Evolutionary conservation across 2,888 invertebrate species (phyloP).

Genomic region (Drosophila anomelani): DNA sequence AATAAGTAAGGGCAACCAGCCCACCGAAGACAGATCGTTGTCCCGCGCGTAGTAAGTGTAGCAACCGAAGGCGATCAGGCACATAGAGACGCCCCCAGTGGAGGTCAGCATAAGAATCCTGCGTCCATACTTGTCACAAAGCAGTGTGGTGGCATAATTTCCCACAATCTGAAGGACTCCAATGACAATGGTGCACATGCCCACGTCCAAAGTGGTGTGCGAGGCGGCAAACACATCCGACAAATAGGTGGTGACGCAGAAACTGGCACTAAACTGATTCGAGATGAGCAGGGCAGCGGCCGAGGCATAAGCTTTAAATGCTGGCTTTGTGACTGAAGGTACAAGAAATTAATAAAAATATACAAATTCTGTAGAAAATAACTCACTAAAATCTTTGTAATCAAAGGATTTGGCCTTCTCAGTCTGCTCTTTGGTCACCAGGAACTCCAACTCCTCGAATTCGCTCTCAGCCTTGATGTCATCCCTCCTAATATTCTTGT

Average conservation of each 20-base stretch:
- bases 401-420: slow-evolving; percentile 38
- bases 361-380: accelerated
- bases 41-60: slow-evolving; percentile 56
- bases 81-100: slow-evolving; percentile 60
- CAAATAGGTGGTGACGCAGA: slow-evolving; percentile 74
- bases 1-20: slow-evolving; percentile 71
- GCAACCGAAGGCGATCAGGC: slow-evolving; percentile 62
- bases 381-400: slow-evolving; percentile 79
- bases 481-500: slow-evolving; percentile 56
- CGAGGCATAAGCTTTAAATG: slow-evolving; percentile 62
- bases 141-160: slow-evolving; percentile 59
- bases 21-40: slow-evolving; percentile 38
- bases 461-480: slow-evolving; percentile 58
- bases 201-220: slow-evolving; percentile 66
- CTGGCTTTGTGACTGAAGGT: slow-evolving; percentile 57
- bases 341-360: not conserved
- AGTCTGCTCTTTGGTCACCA: slow-evolving; percentile 49
- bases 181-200: slow-evolving; percentile 76
- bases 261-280: slow-evolving; percentile 70
- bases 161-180: slow-evolving; percentile 79
- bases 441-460: slow-evolving; percentile 51
- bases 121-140: slow-evolving; percentile 75
- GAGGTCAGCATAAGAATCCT: slow-evolving; percentile 75
- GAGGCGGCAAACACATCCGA: slow-evolving; percentile 71
- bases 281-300: slow-evolving; percentile 58